Evolutionary conservation across 1,140 invertebrate species (phyloP).

Genomic region (Procambarus virginalis): DNA sequence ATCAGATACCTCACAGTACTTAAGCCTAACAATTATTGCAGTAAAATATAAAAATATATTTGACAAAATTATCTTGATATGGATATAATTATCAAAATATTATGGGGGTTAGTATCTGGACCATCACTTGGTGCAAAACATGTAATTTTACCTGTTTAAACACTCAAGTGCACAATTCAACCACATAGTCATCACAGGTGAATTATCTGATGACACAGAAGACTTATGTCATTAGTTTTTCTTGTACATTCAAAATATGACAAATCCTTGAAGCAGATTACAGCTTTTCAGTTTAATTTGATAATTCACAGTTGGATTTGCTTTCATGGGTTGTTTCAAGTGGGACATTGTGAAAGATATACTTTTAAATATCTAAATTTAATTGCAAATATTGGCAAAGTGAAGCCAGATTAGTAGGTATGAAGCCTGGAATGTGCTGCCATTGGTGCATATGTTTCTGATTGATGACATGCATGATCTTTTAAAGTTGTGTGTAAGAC

Average conservation of each 20-base stretch:
- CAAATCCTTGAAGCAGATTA: not conserved
- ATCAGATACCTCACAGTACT: too few species aligned
- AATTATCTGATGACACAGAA: not conserved
- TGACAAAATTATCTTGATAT: not conserved
- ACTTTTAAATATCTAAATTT: not conserved
- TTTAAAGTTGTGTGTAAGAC: too few species aligned
- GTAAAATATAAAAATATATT: not conserved
- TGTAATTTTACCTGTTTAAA: not conserved
- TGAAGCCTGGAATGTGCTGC: slow-evolving; percentile 31
- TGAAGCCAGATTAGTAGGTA: not conserved
- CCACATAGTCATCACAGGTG: slow-evolving; percentile 4
- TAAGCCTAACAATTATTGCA: not conserved
- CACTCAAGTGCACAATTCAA: not conserved
- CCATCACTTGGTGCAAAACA: not conserved
- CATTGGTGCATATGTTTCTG: not conserved
- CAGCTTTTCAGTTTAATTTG: not conserved
- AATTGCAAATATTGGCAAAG: not conserved
- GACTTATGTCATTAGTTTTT: not conserved
- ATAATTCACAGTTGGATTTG: not conserved
- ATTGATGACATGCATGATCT: too few species aligned
- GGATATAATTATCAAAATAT: not conserved
- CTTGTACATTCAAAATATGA: not conserved
- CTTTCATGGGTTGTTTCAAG: not conserved
- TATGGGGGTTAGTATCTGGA: not conserved
- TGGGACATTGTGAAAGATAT: not conserved